A percentile compares a stretch with the other conserved stretches of the same genome.
These are phyloP conservation scores for Miltochrista miniata DNA, from an alignment of 2,888 invertebrate species.

Conservation along the genomic window DNA sequence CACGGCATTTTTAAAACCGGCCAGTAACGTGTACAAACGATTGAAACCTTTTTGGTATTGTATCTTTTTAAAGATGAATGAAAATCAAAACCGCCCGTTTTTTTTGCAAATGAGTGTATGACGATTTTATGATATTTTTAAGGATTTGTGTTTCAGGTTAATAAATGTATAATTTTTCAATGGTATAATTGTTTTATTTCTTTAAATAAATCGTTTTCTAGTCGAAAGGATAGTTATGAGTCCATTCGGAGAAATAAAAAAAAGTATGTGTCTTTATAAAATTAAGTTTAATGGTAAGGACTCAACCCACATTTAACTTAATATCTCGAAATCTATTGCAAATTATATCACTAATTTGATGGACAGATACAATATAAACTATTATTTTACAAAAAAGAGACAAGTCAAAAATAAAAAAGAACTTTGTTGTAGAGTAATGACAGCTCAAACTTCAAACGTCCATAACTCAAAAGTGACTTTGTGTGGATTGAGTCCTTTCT, in stretches of 20 bases:
- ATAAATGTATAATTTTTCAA: not conserved
- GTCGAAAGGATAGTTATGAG: not conserved
- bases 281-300: slow-evolving; percentile 6
- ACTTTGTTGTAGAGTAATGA: not conserved
- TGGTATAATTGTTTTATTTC: not conserved
- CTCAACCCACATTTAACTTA: slow-evolving; percentile 8
- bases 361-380: slow-evolving; percentile 4
- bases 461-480: slow-evolving; percentile 6
- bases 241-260: slow-evolving; percentile 1
- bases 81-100: no score
- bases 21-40: no score
- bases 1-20: no score
- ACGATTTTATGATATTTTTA: not conserved
- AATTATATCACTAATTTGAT: slow-evolving; percentile 4
- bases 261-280: not conserved
- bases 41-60: no score
- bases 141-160: not conserved
- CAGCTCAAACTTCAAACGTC: slow-evolving; percentile 6
- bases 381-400: not conserved
- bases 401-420: not conserved
- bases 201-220: not conserved
- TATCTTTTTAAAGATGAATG: no score
- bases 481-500: slow-evolving; percentile 7
- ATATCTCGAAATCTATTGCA: slow-evolving; percentile 7
- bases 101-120: no score